Conservation (phyloP, 2,888 invertebrate genomes). For the Bhutanitis thaidina region DNA sequence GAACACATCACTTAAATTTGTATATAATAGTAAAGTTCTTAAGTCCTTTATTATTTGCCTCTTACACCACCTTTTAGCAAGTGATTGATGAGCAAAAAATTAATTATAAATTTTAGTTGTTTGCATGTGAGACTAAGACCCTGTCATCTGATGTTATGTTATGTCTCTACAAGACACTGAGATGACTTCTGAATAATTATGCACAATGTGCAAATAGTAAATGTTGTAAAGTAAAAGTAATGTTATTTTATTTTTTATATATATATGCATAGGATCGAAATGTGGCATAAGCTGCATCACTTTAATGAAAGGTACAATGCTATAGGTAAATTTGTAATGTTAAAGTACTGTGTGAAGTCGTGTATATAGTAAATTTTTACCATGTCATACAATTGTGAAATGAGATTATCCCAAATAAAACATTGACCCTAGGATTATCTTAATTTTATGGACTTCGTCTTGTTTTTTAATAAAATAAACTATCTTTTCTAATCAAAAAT, state of each 20-base stretch:
- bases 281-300: constrained; percentile 50
- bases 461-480: too few relatives aligned
- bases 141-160: background rate
- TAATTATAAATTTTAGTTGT: background rate
- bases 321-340: constrained; percentile 63
- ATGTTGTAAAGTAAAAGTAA: constrained; percentile 65
- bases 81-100: background rate
- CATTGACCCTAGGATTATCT: constrained; percentile 55
- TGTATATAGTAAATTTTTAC: constrained; percentile 77
- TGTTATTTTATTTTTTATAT: constrained; percentile 62
- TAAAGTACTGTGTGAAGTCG: constrained; percentile 46
- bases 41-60: constrained; percentile 1
- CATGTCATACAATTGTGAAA: constrained; percentile 72
- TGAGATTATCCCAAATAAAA: constrained; percentile 76
- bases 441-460: constrained; percentile 14
- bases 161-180: constrained; percentile 3
- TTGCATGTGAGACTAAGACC: constrained; percentile 5
- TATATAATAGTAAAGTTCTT: constrained; percentile 13
- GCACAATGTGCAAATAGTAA: constrained; percentile 66
- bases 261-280: constrained; percentile 61
- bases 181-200: constrained; percentile 38
- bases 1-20: constrained; percentile 5
- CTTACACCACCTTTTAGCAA: constrained; percentile 2
- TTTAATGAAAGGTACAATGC: constrained; percentile 70
- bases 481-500: too few relatives aligned